Percentiles rank a stretch among this genome's conserved stretches.
These are phyloP conservation scores for Craseonycteris thonglongyai DNA, from an alignment of 2,113 vertebrate genomes.

Conservation along the genomic window DNA sequence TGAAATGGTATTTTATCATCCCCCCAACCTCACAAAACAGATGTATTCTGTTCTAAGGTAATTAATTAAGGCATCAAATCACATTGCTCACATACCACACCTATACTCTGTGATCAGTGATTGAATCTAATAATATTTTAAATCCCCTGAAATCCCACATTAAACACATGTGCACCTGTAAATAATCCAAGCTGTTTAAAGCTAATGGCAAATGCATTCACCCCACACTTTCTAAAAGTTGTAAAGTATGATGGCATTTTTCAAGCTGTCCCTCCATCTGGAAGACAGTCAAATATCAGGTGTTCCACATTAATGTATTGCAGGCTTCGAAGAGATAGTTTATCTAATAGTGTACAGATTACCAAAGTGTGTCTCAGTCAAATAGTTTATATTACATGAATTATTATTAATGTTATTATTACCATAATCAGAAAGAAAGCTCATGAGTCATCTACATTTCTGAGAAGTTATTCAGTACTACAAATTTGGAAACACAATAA, in stretches of 20 bases:
- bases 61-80: slow-evolving; percentile 39
- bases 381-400: background rate
- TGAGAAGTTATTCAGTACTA: background rate
- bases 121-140: slow-evolving; percentile 51
- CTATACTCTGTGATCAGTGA: slow-evolving; percentile 27
- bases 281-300: slow-evolving; percentile 64
- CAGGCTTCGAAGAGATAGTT: slow-evolving; percentile 39
- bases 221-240: slow-evolving; percentile 46
- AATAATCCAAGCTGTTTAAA: slow-evolving; percentile 61
- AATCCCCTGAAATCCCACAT: slow-evolving; percentile 37
- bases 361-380: background rate
- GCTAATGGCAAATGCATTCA: slow-evolving; percentile 41
- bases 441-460: slow-evolving; percentile 35
- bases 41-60: background rate
- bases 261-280: slow-evolving; percentile 70
- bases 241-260: slow-evolving; percentile 68
- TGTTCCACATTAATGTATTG: slow-evolving; percentile 57
- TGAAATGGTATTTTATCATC: background rate
- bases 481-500: slow-evolving; percentile 37
- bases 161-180: slow-evolving; percentile 62
- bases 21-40: background rate
- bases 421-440: background rate
- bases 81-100: slow-evolving; percentile 12
- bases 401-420: slow-evolving; percentile 41
- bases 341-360: background rate